Percentiles rank a stretch among this genome's conserved stretches.
These are phyloP conservation scores for Cheilosia pagana DNA, from an alignment of 2,888 invertebrate genomes.

Conservation along the genomic window DNA sequence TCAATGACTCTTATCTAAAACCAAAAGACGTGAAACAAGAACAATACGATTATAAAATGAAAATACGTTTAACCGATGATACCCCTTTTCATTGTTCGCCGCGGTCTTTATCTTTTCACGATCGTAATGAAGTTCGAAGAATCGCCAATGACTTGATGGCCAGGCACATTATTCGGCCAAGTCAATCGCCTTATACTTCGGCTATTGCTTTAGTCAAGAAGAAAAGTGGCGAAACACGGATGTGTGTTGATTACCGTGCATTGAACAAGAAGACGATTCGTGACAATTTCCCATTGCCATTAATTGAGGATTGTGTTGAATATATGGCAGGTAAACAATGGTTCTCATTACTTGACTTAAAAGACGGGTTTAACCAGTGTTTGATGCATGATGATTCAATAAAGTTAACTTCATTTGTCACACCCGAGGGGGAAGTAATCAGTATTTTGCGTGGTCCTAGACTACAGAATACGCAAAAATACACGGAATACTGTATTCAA, in stretches of 20 bases:
- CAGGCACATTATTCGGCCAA: slow-evolving; percentile 18
- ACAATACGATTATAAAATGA: slow-evolving; percentile 14
- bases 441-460: no score
- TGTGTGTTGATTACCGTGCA: slow-evolving; percentile 29
- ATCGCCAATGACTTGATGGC: slow-evolving; percentile 21
- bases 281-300: slow-evolving; percentile 26
- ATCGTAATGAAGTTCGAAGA: background rate
- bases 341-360: slow-evolving; percentile 18
- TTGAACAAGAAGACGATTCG: slow-evolving; percentile 24
- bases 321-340: slow-evolving; percentile 26
- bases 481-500: no score
- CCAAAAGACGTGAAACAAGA: slow-evolving; percentile 1
- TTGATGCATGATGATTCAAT: slow-evolving; percentile 7
- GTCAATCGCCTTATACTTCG: slow-evolving; percentile 41
- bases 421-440: background rate
- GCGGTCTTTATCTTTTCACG: slow-evolving; percentile 13
- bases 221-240: slow-evolving; percentile 14
- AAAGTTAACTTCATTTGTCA: slow-evolving; percentile 20
- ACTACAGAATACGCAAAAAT: no score
- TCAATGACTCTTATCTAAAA: background rate
- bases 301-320: slow-evolving; percentile 41
- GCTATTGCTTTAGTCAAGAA: slow-evolving; percentile 35
- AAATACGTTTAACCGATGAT: slow-evolving; percentile 1
- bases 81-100: slow-evolving; percentile 14
- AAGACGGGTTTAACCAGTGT: slow-evolving; percentile 32